Conservation (phyloP, 2,113 vertebrate species). For the Sula dactylatra region DNA sequence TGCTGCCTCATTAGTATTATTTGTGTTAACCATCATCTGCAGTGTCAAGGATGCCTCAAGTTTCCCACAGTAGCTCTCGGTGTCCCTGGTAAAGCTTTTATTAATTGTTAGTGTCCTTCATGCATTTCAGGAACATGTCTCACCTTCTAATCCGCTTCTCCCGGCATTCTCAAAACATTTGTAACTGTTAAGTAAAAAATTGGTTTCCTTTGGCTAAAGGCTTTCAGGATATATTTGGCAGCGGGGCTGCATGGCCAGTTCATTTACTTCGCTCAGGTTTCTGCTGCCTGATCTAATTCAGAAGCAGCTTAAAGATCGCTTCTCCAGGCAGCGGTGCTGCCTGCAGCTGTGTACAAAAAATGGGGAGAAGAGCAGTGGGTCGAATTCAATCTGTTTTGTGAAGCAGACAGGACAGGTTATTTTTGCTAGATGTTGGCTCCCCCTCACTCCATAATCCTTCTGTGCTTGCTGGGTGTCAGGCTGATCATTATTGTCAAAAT, state of each 20-base stretch:
- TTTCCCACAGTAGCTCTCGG: neutral
- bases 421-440: neutral
- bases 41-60: neutral
- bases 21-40: neutral
- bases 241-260: neutral
- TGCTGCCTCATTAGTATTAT: neutral
- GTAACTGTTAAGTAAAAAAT: neutral
- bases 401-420: neutral
- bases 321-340: neutral
- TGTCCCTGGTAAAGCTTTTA: neutral
- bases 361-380: neutral
- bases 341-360: neutral
- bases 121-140: neutral
- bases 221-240: neutral
- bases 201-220: neutral
- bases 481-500: neutral
- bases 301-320: neutral
- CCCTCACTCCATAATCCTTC: neutral
- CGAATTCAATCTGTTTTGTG: neutral
- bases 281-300: neutral
- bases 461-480: neutral
- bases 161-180: accelerated
- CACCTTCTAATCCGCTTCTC: neutral
- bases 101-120: neutral
- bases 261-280: neutral